Evolutionary conservation across 2,113 vertebrate species (phyloP).

Genomic region (Ophthalmolycus amberensis): DNA sequence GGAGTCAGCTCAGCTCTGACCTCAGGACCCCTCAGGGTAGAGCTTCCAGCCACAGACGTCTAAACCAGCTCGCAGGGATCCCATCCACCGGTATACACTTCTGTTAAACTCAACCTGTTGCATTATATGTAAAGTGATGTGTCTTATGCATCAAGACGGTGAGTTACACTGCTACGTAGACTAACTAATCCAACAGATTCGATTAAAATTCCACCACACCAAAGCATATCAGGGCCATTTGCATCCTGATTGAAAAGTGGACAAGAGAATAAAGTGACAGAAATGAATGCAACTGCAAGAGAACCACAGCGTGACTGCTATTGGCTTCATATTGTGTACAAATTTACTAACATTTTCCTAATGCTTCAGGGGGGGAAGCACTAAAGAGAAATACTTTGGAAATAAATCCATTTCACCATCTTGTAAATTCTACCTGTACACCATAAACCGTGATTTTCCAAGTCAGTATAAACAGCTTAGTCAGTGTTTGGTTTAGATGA

Average conservation of each 20-base stretch:
- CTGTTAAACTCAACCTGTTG: slow-evolving; percentile 10
- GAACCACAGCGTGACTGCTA: neutral
- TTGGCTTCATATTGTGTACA: neutral
- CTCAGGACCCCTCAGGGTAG: slow-evolving; percentile 58
- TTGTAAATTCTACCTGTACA: neutral
- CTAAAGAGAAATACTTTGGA: neutral
- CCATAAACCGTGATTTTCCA: slow-evolving; percentile 14
- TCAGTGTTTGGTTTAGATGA: slow-evolving; percentile 10
- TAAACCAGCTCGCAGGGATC: slow-evolving; percentile 13
- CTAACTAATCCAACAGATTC: neutral
- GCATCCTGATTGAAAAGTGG: neutral
- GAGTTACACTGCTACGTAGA: neutral
- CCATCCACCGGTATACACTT: neutral
- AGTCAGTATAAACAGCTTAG: slow-evolving; percentile 13
- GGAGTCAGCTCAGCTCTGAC: slow-evolving; percentile 51
- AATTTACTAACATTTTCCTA: neutral
- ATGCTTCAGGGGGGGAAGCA: neutral
- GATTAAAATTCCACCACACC: neutral
- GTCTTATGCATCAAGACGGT: slow-evolving; percentile 14
- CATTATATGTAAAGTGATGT: neutral
- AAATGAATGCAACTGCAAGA: neutral
- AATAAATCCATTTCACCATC: neutral
- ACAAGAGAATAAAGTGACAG: slow-evolving; percentile 1
- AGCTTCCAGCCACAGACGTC: slow-evolving; percentile 9
- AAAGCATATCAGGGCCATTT: neutral